Base-by-base conservation (phyloP, 2,888 invertebrate species). In the Prostheceraeus crozeri region DNA sequence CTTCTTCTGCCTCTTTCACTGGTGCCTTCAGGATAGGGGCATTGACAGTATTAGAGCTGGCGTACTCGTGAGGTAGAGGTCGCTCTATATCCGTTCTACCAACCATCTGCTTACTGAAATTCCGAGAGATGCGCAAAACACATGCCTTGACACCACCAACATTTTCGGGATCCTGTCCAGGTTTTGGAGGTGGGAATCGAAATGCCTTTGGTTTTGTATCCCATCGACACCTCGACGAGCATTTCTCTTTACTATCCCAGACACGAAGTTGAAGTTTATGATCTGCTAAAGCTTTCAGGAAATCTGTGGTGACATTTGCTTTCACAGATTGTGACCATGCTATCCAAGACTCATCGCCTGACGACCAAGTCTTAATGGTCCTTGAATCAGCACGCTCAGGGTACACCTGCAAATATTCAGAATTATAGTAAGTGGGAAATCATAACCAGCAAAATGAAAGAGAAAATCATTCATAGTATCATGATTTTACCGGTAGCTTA, bases 201-300 rank as follows among this genome's bases (percentile, higher is more conserved):
- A 36, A 36, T 4, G 16, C 19, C 2, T 23, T 2, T 0, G 74
- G 74, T 62, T 71, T 62, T n/a, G n/a, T n/a, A 60, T 74, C 75
- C 64, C 71, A 72, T 27, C 69, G 68, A 14, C 73, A 73, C 35
- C 71, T 62, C 0, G 71, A 66, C 10, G 70, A 69, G 57, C 71
- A 67, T 65, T 72, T 74, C 53, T 75, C 74, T 60, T 70, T 72
- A n/a, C 70, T 68, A 63, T 76, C 72, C 75, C 75, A 76, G 23
- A 76, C 67, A 30, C 72, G 63, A 35, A 76, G 63, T 52, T 72
- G 69, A 16, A 75, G 58, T 2, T 67, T 68, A 65, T 75, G 74
- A 52, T 67, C 67, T 62, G 70, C 72, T 63, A 76, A 64, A 62
- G 69, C 69, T 60, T 71, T 63, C 55, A 76, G 62, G 28, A 71